Evolutionary conservation across 2,888 invertebrate genomes (phyloP).

Genomic region (Heteromurus nitidus): DNA sequence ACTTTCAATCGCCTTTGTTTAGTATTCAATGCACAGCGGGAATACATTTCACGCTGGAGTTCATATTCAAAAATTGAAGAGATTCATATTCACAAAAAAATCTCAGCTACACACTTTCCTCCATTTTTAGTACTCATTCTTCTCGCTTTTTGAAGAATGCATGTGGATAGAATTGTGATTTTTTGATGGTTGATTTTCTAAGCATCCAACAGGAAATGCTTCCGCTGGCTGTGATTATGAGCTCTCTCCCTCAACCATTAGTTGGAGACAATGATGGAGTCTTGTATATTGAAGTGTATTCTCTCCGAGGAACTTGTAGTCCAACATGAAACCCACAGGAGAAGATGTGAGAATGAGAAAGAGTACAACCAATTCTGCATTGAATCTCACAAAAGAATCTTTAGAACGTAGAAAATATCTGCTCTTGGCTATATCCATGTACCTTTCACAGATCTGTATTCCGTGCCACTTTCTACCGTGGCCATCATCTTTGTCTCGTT

Average conservation of each 20-base stretch:
- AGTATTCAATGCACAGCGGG: background rate
- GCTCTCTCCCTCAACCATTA: no score
- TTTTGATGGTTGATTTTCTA: background rate
- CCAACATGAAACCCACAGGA: background rate
- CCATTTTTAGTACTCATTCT: background rate
- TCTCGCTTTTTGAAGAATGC: background rate
- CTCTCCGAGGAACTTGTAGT: no score
- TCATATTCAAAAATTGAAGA: background rate
- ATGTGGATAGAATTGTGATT: background rate
- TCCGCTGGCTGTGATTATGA: no score
- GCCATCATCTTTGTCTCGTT: slow-evolving; percentile 44
- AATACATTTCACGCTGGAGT: no score
- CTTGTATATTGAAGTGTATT: slow-evolving; percentile 18
- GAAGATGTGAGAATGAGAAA: background rate
- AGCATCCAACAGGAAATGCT: slow-evolving; percentile 42
- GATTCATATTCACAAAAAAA: slow-evolving; percentile 24
- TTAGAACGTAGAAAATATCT: no score
- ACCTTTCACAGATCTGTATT: background rate
- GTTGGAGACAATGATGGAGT: no score
- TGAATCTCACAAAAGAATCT: slow-evolving; percentile 6
- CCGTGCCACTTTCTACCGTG: background rate
- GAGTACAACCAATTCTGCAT: background rate
- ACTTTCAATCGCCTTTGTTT: slow-evolving; percentile 2
- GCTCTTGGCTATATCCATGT: background rate
- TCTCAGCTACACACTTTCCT: slow-evolving; percentile 13